Evolutionary conservation across 2,113 vertebrate genomes (phyloP).

Genomic region (Antechinus flavipes): DNA sequence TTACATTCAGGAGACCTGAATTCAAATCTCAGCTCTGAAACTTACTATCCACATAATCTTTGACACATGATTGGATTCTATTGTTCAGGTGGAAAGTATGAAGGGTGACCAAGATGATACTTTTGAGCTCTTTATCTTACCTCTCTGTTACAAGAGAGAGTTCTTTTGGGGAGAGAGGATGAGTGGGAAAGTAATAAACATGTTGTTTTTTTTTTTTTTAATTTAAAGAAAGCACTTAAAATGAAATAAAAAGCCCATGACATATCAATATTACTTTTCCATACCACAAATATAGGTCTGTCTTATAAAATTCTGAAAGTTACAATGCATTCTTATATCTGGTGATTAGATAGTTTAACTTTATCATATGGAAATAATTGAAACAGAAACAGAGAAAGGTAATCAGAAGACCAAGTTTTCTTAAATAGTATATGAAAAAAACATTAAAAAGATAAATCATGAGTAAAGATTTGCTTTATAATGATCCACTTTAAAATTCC

Average conservation of each 20-base stretch:
- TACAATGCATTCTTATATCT: constrained; percentile 9
- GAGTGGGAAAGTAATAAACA: too few relatives aligned
- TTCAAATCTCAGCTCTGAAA: neutral
- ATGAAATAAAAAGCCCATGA: too few relatives aligned
- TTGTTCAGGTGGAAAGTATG: neutral
- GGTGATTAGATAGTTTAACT: neutral
- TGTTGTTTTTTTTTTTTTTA: too few relatives aligned
- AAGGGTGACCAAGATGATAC: too few relatives aligned
- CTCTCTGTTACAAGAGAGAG: too few relatives aligned
- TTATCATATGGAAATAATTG: constrained; percentile 25
- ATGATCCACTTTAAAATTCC: neutral
- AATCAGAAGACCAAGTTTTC: neutral
- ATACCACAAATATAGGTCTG: too few relatives aligned
- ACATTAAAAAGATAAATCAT: neutral
- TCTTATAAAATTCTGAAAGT: neutral
- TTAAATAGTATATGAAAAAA: constrained; percentile 14
- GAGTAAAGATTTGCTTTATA: neutral
- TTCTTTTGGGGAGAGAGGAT: too few relatives aligned
- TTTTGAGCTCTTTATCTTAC: too few relatives aligned
- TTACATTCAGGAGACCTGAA: neutral
- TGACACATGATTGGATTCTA: neutral
- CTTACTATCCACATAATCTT: neutral
- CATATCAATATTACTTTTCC: too few relatives aligned
- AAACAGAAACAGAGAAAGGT: neutral
- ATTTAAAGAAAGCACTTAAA: too few relatives aligned